Base-by-base conservation (phyloP, 1,140 invertebrate genomes). In the Saxidomus purpurata region DNA sequence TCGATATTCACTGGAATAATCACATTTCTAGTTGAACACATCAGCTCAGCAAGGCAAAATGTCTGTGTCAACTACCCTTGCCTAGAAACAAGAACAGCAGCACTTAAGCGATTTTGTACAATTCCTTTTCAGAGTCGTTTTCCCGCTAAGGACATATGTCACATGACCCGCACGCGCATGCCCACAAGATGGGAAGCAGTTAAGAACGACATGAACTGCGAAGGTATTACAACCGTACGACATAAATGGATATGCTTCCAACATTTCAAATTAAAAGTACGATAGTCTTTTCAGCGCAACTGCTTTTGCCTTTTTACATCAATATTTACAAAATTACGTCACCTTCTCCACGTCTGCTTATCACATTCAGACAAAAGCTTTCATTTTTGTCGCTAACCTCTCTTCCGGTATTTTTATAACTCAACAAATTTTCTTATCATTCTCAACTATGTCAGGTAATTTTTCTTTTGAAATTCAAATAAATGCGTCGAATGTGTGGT, bases 401-500 rank as follows among this genome's bases (percentile, higher is more conserved):
- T 8, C 22, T 28, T 63, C 28, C 1, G 25, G n/a, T 63, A 28
- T 28, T 43, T n/a, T n/a, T 9, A n/a, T 63, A 9, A 63, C n/a
- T 63, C 0, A 28, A 28, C 8, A 63, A 4, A 55, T 3, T 63
- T 63, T 11, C 25, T 63, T 28, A 38, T 43, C 15, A 43, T 15
- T 43, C n/a, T 71, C 13, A 36, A 11, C 15, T 13, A 38, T 79
- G 82, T 77, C 71, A 80, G n/a, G 59, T 69, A n/a, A n/a, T n/a
- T n/a, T 19, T 19, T 28, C 34, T 89, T 81, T 40, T 80, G 76
- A 43, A 89, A 89, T 28, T 71, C 87, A 36, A 84, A 84, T 52
- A 77, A 31, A 59, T 85, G 76, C 47, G 89, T 85, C 55, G 76
- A 80, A 49, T 86, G 89, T 13, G 89, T 69, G 19, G 89, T 85